A percentile compares a stretch with the other conserved stretches of the same genome.
These are phyloP conservation scores for Gonatopus flavifemur DNA, from an alignment of 1,140 invertebrate genomes.

Conservation along the genomic window DNA sequence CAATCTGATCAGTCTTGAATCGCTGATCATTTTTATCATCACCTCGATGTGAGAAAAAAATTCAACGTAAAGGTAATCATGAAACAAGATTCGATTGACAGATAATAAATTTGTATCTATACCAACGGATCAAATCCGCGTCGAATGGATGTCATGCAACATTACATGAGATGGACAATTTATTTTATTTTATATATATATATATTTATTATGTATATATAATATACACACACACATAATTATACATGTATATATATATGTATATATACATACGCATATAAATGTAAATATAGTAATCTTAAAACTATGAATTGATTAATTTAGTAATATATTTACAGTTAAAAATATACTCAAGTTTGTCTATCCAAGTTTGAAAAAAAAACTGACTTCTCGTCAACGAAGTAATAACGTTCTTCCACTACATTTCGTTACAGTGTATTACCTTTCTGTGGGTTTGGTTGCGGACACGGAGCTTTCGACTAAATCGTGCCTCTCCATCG, in stretches of 20 bases:
- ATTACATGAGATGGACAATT: too few species aligned
- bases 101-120: not conserved
- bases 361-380: slow-evolving; percentile 15
- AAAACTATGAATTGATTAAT: slow-evolving; percentile 25
- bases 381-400: slow-evolving; percentile 9
- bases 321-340: slow-evolving; percentile 39
- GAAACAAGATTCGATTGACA: too few species aligned
- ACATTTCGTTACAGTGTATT: slow-evolving; percentile 36
- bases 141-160: not conserved
- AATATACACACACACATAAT: not conserved
- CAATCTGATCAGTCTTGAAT: too few species aligned
- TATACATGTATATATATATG: slow-evolving; percentile 4
- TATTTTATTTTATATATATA: too few species aligned
- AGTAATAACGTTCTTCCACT: slow-evolving; percentile 10
- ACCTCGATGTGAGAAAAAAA: too few species aligned
- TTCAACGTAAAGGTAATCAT: too few species aligned
- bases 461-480: slow-evolving; percentile 52
- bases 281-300: slow-evolving; percentile 31
- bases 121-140: slow-evolving; percentile 26
- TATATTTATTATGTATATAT: slow-evolving; percentile 5
- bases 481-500: slow-evolving; percentile 54
- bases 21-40: too few species aligned
- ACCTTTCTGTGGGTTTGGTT: slow-evolving; percentile 48
- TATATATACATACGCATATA: slow-evolving; percentile 13
- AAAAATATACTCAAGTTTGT: slow-evolving; percentile 32